Evolutionary conservation across 2,888 invertebrate species (phyloP).

Genomic region (Homarus gammarus): DNA sequence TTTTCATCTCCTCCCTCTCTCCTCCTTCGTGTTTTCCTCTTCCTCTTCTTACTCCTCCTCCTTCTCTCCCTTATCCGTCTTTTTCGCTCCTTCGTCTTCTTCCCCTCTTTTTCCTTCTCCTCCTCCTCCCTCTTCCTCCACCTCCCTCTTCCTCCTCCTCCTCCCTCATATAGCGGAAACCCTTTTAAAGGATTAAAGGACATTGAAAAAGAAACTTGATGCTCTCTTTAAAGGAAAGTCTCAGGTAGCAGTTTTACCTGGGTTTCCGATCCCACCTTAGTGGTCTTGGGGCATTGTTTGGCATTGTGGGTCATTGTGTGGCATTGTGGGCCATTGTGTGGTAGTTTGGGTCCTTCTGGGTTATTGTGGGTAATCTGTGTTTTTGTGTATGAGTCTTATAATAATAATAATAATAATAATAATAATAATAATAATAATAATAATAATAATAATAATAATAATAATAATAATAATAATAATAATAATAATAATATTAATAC

Average conservation of each 20-base stretch:
- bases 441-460: slow-evolving; percentile 13
- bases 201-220: no score
- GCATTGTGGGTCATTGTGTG: no score
- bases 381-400: no score
- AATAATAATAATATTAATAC: not conserved
- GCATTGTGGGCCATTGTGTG: no score
- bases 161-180: not conserved
- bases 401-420: slow-evolving; percentile 10
- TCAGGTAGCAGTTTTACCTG: no score
- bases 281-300: no score
- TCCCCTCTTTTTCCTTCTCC: not conserved
- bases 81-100: not conserved
- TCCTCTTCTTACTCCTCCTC: not conserved
- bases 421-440: slow-evolving; percentile 13
- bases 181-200: no score
- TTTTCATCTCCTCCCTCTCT: not conserved
- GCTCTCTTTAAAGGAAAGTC: no score
- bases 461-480: not conserved
- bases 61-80: not conserved
- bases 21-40: not conserved
- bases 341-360: no score
- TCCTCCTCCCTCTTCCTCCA: not conserved
- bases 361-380: no score
- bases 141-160: not conserved
- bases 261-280: not conserved